phyloP scores from a whole-genome alignment of 2,113 vertebrate species.

The Thalassarche chlororhynchos region DNA sequence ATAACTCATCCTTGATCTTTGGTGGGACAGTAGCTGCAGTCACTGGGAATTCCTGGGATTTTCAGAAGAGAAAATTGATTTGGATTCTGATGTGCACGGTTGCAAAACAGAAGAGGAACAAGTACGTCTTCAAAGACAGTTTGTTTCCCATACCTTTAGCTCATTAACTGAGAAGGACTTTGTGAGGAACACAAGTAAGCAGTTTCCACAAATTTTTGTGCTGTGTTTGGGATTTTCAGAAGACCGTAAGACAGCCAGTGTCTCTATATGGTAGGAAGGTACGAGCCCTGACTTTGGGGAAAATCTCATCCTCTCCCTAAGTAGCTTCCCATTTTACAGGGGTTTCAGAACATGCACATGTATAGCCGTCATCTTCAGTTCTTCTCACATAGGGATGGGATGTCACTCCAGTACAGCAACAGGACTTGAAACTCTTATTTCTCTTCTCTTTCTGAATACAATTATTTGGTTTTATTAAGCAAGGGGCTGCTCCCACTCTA shows the following conservation, averaged over 20 bases:
- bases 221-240: neutral
- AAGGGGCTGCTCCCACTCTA: neutral
- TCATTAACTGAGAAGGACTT: neutral
- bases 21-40: neutral
- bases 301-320: neutral
- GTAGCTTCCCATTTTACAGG: neutral
- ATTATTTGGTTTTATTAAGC: neutral
- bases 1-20: neutral
- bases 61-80: neutral
- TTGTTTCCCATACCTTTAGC: neutral
- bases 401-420: neutral
- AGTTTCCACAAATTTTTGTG: neutral
- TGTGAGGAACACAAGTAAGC: neutral
- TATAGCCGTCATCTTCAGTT: neutral
- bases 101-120: neutral
- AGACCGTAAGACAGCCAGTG: fast-evolving
- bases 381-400: neutral
- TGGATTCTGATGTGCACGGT: neutral
- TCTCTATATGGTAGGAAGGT: neutral
- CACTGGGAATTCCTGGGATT: neutral
- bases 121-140: neutral
- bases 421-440: neutral
- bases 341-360: neutral
- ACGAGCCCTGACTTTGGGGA: fast-evolving
- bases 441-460: neutral